These are phyloP conservation scores for Cyrtonyx montezumae DNA, from an alignment of 2,113 vertebrate species.

Conservation along the genomic window DNA sequence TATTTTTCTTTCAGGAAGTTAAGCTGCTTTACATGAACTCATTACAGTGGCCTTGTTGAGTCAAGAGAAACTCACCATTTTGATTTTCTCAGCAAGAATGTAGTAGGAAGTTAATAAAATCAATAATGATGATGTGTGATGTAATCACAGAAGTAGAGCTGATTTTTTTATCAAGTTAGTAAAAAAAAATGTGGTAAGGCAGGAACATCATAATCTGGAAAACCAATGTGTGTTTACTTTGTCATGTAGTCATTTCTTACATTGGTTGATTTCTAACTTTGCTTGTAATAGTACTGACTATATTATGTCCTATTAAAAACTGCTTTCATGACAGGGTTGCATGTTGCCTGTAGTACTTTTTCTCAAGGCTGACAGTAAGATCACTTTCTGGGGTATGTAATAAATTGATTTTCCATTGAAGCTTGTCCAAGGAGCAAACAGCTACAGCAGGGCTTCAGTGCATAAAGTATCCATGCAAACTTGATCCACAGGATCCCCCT, in stretches of 20 bases:
- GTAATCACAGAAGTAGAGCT: background rate
- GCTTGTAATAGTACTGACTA: background rate
- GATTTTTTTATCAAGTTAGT: background rate
- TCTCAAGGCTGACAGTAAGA: background rate
- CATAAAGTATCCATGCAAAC: background rate
- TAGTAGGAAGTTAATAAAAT: background rate
- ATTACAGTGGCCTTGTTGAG: background rate
- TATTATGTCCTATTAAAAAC: background rate
- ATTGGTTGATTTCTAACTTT: background rate
- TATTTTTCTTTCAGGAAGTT: background rate
- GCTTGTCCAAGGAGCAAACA: background rate
- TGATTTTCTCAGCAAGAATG: background rate
- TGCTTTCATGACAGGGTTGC: too few species aligned
- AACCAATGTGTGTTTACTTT: background rate
- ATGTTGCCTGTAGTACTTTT: background rate
- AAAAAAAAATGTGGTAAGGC: background rate
- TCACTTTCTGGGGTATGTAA: background rate
- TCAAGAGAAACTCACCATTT: background rate
- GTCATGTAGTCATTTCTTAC: background rate
- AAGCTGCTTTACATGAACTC: background rate
- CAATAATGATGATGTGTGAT: background rate
- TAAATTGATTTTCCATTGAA: background rate
- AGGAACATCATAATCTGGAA: background rate
- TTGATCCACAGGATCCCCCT: background rate
- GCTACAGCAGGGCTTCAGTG: background rate